Base-by-base conservation (phyloP, 2,888 invertebrate genomes). In the Himalopsyche japonica region DNA sequence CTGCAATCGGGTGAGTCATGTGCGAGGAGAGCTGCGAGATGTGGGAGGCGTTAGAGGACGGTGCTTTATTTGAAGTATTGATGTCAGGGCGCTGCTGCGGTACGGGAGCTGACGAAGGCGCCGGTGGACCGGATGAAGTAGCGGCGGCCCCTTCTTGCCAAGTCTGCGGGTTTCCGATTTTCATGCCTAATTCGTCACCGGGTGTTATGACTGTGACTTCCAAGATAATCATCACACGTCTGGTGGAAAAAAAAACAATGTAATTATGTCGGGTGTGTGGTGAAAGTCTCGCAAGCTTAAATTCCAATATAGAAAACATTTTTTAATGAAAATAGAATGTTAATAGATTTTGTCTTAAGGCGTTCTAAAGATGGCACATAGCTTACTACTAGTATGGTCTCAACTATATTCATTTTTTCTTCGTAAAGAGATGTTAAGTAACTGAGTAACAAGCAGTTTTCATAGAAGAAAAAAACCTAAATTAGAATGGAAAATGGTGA, bases 101-200 rank as follows among this genome's bases (percentile, higher is more conserved):
- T 3, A 83, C 30, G n/a, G 86, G 70, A 87, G 84, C 80, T n/a
- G 76, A 77, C 18, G 76, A 24, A 20, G 80, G 89, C 0, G 90
- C 89, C 43, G 89, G 88, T 5, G 49, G 87, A 10, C 89, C 88
- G 1, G 76, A 7, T 0, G 89, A 87, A 0, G 90, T 83, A 2
- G 89, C 87, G 2, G 89, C 88, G 0, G 89, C 88, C 27, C 91
- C 91, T 86, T 91, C 92, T 0, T 93, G 92, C 88, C 93, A 93
- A 0, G 97, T 96, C 88, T 95, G 94, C 0, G 98, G 98, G 88
- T 95, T 94, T 0, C 98, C 98, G 84, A 98, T 93, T 90, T 95
- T 96, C 84, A 91, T 91, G 0, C 95, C 94, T 1, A 98, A 95
- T 88, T 95, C 93, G 30, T 91, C 89, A 0, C 98, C 98, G 32